Conservation (phyloP, 2,888 invertebrate genomes). For the Lithophane leautieri region DNA sequence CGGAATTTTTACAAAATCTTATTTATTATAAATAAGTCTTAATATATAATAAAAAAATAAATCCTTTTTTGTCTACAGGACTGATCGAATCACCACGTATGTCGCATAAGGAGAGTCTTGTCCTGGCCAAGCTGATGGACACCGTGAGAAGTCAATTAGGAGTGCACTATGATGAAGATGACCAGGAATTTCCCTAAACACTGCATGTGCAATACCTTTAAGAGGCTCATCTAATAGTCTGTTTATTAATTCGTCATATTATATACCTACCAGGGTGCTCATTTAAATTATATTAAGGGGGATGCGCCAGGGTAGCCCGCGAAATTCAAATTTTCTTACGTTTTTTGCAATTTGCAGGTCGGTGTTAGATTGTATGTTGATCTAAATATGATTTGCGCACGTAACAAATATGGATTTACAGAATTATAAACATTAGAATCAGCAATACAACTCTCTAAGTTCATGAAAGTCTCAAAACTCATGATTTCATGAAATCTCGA, state of each 20-base stretch:
- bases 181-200: constrained; percentile 73
- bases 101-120: constrained; percentile 92
- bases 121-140: constrained; percentile 93
- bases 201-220: not conserved
- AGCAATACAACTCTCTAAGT: too few relatives aligned
- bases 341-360: too few relatives aligned
- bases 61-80: constrained; percentile 84
- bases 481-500: too few relatives aligned
- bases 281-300: constrained; percentile 4
- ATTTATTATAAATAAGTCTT: too few relatives aligned
- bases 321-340: too few relatives aligned
- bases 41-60: too few relatives aligned
- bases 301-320: too few relatives aligned
- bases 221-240: not conserved
- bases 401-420: too few relatives aligned
- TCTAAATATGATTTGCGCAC: too few relatives aligned
- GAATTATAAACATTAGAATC: too few relatives aligned
- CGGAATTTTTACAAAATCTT: not conserved
- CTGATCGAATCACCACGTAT: constrained; percentile 92
- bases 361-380: too few relatives aligned
- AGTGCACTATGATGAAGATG: constrained; percentile 90
- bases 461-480: too few relatives aligned
- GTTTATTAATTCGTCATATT: not conserved
- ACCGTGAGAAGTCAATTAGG: constrained; percentile 92
- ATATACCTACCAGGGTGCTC: not conserved